Evolutionary conservation across 2,888 invertebrate species (phyloP).

Genomic region (Cataglyphis livida): DNA sequence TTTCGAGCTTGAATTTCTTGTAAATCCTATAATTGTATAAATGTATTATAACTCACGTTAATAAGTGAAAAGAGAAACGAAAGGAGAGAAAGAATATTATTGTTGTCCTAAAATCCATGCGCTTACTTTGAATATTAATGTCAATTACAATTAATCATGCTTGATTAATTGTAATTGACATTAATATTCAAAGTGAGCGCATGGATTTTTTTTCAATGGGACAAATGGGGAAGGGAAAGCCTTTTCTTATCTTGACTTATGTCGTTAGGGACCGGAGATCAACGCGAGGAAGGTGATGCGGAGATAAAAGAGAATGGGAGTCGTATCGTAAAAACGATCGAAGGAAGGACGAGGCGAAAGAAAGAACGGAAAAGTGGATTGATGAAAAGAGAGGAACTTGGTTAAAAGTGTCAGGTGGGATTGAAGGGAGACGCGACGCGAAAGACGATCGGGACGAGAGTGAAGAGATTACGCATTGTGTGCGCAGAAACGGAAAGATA

Average conservation of each 20-base stretch:
- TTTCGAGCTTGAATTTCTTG: not conserved
- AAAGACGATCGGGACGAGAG: not conserved
- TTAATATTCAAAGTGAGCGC: not conserved
- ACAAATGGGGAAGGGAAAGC: not conserved
- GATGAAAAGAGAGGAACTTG: not conserved
- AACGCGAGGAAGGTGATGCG: conserved; percentile 3
- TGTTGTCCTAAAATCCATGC: not conserved
- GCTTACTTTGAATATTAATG: not conserved
- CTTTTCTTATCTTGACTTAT: not conserved
- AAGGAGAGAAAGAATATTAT: conserved; percentile 1
- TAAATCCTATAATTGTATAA: not conserved
- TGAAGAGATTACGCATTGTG: conserved; percentile 1
- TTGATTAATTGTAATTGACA: not conserved
- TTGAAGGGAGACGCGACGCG: not conserved
- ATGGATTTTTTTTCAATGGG: not conserved
- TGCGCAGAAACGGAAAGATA: not conserved
- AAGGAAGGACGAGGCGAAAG: not conserved
- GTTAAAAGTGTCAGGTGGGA: not conserved
- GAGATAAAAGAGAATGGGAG: not conserved
- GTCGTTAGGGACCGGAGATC: not conserved
- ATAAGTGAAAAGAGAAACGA: not conserved
- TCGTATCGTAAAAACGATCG: not conserved
- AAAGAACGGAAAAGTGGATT: not conserved
- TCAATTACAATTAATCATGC: not conserved
- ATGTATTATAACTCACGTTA: too few relatives aligned